Conservation (phyloP, 2,113 vertebrate genomes). For the Ammodramus savannarum region DNA sequence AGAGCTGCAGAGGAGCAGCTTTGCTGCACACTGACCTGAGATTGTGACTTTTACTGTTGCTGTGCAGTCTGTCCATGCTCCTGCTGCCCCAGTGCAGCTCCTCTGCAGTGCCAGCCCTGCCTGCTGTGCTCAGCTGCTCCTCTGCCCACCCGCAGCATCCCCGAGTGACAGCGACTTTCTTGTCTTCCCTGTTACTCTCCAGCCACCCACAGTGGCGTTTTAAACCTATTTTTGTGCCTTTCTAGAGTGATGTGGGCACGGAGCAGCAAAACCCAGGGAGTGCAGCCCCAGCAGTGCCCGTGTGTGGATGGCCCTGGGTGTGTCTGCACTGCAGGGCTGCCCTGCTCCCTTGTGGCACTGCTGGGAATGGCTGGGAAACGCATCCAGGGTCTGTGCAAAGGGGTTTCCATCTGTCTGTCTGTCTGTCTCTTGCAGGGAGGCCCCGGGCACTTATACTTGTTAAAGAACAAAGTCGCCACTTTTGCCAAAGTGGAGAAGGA, state of each 20-base stretch:
- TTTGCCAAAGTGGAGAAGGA: constrained; percentile 98
- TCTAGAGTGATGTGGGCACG: neutral
- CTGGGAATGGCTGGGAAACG: neutral
- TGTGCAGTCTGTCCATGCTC: neutral
- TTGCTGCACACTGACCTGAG: neutral
- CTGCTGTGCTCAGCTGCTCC: neutral
- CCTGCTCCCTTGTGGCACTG: neutral
- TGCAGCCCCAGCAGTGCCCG: neutral
- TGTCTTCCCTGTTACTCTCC: neutral
- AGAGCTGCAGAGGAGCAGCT: neutral
- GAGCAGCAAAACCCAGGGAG: neutral
- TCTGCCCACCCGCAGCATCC: neutral
- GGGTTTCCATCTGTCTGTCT: neutral
- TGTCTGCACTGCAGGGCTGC: neutral
- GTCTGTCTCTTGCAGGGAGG: constrained; percentile 80
- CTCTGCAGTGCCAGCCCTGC: neutral
- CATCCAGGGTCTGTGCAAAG: neutral
- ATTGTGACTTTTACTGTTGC: neutral
- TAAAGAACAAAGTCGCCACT: constrained; percentile 98
- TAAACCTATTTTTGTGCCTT: neutral
- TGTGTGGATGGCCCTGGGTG: neutral
- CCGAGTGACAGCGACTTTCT: neutral
- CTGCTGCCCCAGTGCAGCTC: neutral
- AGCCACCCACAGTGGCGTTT: neutral
- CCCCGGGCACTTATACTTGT: constrained; percentile 91